A percentile compares a stretch with the other conserved stretches of the same genome.
These are phyloP conservation scores for Periphyllus acericola DNA, from an alignment of 2,888 invertebrate genomes.

Conservation along the genomic window DNA sequence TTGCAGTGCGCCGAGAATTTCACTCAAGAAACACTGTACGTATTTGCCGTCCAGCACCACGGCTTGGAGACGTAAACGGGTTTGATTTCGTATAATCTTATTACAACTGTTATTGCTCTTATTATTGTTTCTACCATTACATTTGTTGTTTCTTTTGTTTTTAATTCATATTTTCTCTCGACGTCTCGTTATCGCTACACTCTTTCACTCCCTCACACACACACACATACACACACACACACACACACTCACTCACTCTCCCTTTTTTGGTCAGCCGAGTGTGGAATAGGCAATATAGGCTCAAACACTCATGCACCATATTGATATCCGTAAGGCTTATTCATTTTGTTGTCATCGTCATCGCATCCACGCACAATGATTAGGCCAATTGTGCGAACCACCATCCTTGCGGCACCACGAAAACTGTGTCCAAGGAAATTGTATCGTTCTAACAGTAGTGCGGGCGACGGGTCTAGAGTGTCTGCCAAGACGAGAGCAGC, in stretches of 20 bases:
- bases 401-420: slow-evolving; percentile 23
- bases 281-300: too few relatives aligned
- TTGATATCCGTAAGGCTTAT: too few relatives aligned
- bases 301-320: too few relatives aligned
- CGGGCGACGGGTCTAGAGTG: neutral
- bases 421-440: slow-evolving; percentile 9
- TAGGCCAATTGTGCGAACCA: slow-evolving; percentile 22
- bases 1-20: slow-evolving; percentile 49
- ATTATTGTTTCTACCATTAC: too few relatives aligned
- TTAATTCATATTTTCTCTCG: neutral
- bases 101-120: neutral
- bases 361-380: slow-evolving; percentile 16
- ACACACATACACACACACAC: too few relatives aligned
- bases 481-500: slow-evolving; percentile 47
- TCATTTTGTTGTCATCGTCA: neutral
- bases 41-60: neutral
- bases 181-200: neutral
- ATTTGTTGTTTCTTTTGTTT: neutral
- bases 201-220: neutral
- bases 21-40: slow-evolving; percentile 53
- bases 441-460: slow-evolving; percentile 28
- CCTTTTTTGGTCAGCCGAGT: too few relatives aligned
- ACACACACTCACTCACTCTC: neutral
- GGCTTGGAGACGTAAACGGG: neutral
- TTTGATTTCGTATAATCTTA: neutral